Conservation (phyloP, 2,888 invertebrate genomes). For the Glaucopsyche alexis region DNA sequence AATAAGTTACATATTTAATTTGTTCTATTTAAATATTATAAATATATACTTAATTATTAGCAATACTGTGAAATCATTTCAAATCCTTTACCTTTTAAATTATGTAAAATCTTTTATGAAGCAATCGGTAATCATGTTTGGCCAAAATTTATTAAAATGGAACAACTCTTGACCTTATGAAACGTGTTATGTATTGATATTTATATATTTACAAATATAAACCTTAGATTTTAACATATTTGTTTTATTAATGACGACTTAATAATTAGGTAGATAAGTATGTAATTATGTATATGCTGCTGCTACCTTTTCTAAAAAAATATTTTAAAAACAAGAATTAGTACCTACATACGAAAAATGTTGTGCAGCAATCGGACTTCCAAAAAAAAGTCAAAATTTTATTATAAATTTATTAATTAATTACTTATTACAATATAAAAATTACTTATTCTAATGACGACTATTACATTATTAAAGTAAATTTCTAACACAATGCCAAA, state of each 20-base stretch:
- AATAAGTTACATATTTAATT: constrained; percentile 73
- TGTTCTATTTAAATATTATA: constrained; percentile 51
- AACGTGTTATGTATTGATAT: constrained; percentile 49
- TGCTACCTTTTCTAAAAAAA: not conserved
- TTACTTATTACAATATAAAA: no score
- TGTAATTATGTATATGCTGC: no score
- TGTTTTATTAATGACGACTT: constrained; percentile 43
- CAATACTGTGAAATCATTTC: constrained; percentile 39
- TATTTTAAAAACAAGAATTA: no score
- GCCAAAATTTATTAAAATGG: constrained; percentile 38
- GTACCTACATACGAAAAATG: no score
- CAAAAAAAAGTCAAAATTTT: no score
- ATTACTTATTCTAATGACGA: no score
- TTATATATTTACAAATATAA: constrained; percentile 57
- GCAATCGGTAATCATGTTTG: constrained; percentile 8
- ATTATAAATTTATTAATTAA: no score
- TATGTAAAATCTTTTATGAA: constrained; percentile 18
- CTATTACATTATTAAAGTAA: no score
- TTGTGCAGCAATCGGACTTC: no score
- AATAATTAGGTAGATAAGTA: no score
- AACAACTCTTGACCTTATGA: constrained; percentile 54
- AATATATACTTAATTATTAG: constrained; percentile 63
- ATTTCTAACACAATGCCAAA: no score
- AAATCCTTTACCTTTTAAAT: constrained; percentile 30
- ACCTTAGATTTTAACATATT: constrained; percentile 51